Conservation (phyloP, 1,140 invertebrate species). For the Scaptomyza montana region DNA sequence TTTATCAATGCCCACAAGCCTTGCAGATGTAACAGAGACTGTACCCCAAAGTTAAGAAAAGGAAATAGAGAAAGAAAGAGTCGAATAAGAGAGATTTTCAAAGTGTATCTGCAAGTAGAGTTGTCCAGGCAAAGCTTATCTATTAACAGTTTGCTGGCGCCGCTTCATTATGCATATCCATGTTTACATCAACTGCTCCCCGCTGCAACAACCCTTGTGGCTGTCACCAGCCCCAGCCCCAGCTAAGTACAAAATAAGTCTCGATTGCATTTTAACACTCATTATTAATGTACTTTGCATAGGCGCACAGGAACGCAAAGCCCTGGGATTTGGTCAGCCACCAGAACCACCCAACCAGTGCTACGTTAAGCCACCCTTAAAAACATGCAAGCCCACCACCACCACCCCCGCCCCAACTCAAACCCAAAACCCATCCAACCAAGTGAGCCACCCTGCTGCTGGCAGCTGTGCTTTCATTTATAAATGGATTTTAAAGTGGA, state of each 20-base stretch:
- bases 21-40: conserved; percentile 32
- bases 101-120: background rate
- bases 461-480: conserved; percentile 54
- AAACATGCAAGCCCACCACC: background rate
- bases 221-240: too few species aligned
- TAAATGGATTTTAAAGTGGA: conserved; percentile 80
- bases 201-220: conserved; percentile 28
- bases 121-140: conserved; percentile 16
- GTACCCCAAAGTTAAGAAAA: conserved; percentile 25
- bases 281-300: conserved; percentile 61
- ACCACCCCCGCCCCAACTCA: conserved; percentile 14
- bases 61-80: background rate
- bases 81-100: background rate
- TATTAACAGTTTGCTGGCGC: conserved; percentile 43
- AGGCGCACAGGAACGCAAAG: conserved; percentile 12
- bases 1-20: conserved; percentile 44
- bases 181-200: background rate
- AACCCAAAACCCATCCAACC: too few species aligned
- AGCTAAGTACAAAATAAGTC: conserved; percentile 18
- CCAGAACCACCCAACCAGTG: background rate
- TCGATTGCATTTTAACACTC: conserved; percentile 78
- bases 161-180: conserved; percentile 39
- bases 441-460: too few species aligned
- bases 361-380: conserved; percentile 27
- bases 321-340: conserved; percentile 32